Percentiles rank a stretch among this genome's conserved stretches.
Evolutionary conservation across 1,140 invertebrate species (phyloP).

Genomic region (Gyrodactylus salaris): DNA sequence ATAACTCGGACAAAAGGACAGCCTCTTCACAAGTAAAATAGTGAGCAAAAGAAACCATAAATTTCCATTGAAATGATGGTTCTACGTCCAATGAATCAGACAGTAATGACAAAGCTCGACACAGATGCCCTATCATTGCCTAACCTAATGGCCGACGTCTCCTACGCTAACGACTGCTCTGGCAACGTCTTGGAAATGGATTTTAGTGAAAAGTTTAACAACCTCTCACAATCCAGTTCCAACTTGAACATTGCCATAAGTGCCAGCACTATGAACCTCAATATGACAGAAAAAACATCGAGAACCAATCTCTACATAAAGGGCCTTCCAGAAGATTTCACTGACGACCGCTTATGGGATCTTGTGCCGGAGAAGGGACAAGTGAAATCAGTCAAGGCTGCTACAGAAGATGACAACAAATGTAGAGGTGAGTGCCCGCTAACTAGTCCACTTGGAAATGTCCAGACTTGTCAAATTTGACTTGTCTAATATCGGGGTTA

Average conservation of each 20-base stretch:
- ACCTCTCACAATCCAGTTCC: not conserved
- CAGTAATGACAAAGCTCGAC: not conserved
- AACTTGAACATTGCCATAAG: not conserved
- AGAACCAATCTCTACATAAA: constrained; percentile 2
- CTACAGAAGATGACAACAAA: not conserved
- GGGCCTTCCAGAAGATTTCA: constrained; percentile 3
- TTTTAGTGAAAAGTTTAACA: not conserved
- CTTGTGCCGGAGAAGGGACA: not conserved
- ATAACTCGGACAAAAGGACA: too few relatives aligned
- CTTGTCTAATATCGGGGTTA: too few relatives aligned
- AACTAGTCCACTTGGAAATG: too few relatives aligned
- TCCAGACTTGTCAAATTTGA: too few relatives aligned
- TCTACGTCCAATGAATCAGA: not conserved
- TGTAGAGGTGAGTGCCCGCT: constrained; percentile 4
- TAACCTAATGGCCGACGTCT: not conserved
- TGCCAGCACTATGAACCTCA: not conserved
- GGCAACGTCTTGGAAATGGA: too few relatives aligned
- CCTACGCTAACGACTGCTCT: too few relatives aligned
- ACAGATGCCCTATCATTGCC: not conserved
- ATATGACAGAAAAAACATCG: not conserved
- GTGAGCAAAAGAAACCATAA: too few relatives aligned
- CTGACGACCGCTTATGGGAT: not conserved
- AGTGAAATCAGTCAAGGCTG: constrained; percentile 4
- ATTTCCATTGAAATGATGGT: not conserved
- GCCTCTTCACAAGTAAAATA: too few relatives aligned